Base-by-base conservation (phyloP, 2,797 vertebrate species). In the Menidia menidia region DNA sequence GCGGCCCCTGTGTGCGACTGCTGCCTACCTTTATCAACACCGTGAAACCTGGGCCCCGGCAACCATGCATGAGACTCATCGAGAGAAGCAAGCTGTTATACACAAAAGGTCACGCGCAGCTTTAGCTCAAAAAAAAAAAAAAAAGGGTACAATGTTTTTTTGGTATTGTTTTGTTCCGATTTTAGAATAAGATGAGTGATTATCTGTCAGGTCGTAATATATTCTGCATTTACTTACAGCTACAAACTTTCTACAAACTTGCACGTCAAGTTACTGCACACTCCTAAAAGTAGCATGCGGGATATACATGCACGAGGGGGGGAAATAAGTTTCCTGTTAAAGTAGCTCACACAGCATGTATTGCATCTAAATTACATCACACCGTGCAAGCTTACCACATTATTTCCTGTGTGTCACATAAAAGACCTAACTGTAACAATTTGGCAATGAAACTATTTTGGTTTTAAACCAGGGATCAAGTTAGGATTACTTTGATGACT, bases 321-420 rank as follows among this genome's bases (percentile, higher is more conserved):
- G 78, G 42, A 83, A 78, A 76, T 47, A 47, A 48, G 51, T 43
- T 42, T 60, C 61, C 75, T 67, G 75, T 71, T 82, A 12, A 79
- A 84, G 60, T 16, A 59, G 56, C 73, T 79, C 78, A 67, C 57
- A 64, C 70, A 71, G 69, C 70, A 60, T 2, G 33, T n/a, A 54
- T 88, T 87, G 83, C 86, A 82, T 77, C 78, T 39, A 57, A 67
- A 78, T 90, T 83, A 81, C 88, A 87, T 90, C 86, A 88, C 57
- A 60, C 67, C 48, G 53, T 47, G 62, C 58, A 72, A 63, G 73
- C 80, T 80, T 72, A 44, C 71, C 57, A 51, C 77, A 76, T 76
- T 51, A 58, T 64, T 68, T 78, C 71, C 76, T 53, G 71, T 81
- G 66, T 79, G 78, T 67, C 69, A 25, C 68, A 73, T 48, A 31